Conservation (phyloP, 2,888 invertebrate genomes). For the Drosophila lutescens region DNA sequence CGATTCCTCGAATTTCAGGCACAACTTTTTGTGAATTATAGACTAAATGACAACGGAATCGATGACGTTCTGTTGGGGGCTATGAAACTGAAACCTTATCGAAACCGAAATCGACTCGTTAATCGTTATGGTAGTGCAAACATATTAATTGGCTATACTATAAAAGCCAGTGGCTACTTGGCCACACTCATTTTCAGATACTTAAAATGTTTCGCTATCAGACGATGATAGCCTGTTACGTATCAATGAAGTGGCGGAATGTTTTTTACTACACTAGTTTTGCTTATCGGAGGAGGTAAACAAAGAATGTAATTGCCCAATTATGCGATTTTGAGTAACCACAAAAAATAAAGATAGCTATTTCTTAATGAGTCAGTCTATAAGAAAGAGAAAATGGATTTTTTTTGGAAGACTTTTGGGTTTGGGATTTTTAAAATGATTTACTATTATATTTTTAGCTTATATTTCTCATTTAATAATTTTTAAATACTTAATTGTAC, state of each 20-base stretch:
- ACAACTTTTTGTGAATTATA: not conserved
- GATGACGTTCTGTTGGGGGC: not conserved
- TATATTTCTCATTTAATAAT: too few species aligned
- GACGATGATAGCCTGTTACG: not conserved
- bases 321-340: not conserved
- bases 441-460: too few species aligned
- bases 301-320: not conserved
- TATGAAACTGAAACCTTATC: not conserved
- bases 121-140: constrained; percentile 3
- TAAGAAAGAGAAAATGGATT: too few species aligned
- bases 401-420: too few species aligned
- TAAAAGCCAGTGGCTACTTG: not conserved
- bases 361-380: too few species aligned
- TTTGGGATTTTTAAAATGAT: too few species aligned
- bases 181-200: not conserved
- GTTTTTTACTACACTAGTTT: not conserved
- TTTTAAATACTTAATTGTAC: too few species aligned
- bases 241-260: not conserved
- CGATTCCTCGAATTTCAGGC: constrained; percentile 5
- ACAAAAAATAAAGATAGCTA: too few species aligned
- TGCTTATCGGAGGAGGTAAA: not conserved
- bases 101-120: not conserved
- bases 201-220: not conserved
- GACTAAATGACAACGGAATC: constrained; percentile 12
- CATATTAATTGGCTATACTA: not conserved